Conservation (phyloP, 2,888 invertebrate genomes). For the Lepas anatifera region DNA sequence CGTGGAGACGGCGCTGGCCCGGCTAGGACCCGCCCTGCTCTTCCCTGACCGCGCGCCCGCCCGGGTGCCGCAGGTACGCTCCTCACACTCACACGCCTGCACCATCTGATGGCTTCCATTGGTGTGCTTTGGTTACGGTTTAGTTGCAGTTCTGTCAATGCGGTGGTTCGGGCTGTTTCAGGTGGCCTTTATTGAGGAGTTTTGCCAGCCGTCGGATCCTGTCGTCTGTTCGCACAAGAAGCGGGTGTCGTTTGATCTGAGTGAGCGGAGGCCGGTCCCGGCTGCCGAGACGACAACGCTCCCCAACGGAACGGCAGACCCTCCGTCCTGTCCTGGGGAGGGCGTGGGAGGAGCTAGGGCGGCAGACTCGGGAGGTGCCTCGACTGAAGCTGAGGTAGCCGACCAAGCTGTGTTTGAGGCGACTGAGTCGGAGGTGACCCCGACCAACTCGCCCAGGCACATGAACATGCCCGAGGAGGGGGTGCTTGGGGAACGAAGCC, state of each 20-base stretch:
- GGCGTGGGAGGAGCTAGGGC: neutral
- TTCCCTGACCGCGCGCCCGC: constrained; percentile 45
- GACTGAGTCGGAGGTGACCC: no score
- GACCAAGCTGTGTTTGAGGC: no score
- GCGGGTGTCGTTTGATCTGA: neutral
- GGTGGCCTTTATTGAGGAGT: neutral
- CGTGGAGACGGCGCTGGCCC: constrained; percentile 45
- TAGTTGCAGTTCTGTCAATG: neutral
- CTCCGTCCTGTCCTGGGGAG: neutral
- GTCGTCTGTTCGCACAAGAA: neutral
- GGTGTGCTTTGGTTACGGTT: neutral
- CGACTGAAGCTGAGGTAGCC: no score
- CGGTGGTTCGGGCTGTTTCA: neutral
- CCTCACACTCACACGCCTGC: no score
- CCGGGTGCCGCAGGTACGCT: constrained; percentile 19
- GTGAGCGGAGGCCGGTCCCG: neutral
- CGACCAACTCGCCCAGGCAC: no score
- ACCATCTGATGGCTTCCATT: neutral
- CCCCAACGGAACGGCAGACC: neutral
- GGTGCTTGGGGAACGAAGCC: no score
- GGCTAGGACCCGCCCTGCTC: constrained; percentile 52
- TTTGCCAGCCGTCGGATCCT: neutral
- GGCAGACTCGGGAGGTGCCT: no score
- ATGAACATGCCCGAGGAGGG: no score
- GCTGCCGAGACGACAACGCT: neutral